Conservation (phyloP, 2,888 invertebrate genomes). For the Strigamia maritima region DNA sequence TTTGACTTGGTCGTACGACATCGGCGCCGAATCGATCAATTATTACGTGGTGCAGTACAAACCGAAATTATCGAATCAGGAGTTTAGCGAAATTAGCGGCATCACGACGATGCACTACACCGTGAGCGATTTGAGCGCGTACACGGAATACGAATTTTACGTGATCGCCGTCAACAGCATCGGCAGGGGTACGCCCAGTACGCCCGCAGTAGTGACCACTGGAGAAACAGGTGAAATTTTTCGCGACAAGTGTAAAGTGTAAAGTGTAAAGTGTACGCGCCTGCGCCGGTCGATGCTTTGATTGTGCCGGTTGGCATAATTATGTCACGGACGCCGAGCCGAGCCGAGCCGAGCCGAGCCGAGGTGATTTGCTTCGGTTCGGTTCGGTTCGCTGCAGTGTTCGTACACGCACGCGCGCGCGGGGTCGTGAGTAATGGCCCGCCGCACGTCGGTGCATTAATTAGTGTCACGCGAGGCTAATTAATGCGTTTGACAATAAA, state of each 20-base stretch:
- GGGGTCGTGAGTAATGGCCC: too few species aligned
- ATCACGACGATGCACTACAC: constrained; percentile 90
- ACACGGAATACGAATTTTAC: constrained; percentile 93
- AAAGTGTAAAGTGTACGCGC: neutral
- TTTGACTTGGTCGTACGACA: constrained; percentile 87
- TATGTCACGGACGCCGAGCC: too few species aligned
- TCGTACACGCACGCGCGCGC: too few species aligned
- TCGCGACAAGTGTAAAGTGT: neutral
- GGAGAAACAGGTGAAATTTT: constrained; percentile 85
- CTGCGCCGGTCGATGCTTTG: neutral
- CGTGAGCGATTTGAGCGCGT: constrained; percentile 74
- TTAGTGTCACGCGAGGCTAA: neutral
- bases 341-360: too few species aligned
- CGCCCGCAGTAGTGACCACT: constrained; percentile 85
- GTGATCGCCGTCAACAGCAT: constrained; percentile 93
- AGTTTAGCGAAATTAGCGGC: constrained; percentile 87
- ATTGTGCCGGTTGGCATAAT: neutral
- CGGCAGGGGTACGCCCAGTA: constrained; percentile 84
- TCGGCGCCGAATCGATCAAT: constrained; percentile 67
- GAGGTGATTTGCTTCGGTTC: too few species aligned
- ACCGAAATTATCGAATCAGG: constrained; percentile 78
- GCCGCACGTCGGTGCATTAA: neutral
- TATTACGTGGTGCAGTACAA: constrained; percentile 97
- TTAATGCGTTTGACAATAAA: neutral
- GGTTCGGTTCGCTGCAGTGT: too few species aligned